Evolutionary conservation across 2,797 vertebrate genomes (phyloP), one percentile per base, ranked within the genome.

Genomic region (Coluber constrictor): DNA sequence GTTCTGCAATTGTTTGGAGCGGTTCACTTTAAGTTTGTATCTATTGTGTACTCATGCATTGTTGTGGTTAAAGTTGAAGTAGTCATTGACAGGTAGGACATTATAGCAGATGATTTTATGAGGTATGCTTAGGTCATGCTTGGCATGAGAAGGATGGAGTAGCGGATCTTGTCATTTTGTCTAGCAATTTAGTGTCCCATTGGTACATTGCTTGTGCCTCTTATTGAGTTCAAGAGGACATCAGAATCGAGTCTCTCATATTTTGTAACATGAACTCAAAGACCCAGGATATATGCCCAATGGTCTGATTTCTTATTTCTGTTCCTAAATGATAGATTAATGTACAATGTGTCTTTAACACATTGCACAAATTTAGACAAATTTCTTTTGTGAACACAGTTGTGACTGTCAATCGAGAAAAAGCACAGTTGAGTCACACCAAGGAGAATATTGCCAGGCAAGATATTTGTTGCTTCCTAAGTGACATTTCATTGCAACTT

Each of bases 241-340:
- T 87, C 63, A 32, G 29, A 94, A 5, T 32, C 18, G 32, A 88
- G 12, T 89, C 94, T 91, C 86, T 94, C 47, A 47, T 87, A 57
- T 37, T 60, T 92, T 90, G 32, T 27, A 88, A n/a, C 56, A 57
- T 79, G 56, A 90, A 94, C 90, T 90, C 16, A 32, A 79, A 61
- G 57, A 25, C 20, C 56, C 56, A 88, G 15, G 23, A 60, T 43
- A 55, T 47, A 90, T 89, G 70, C 91, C 37, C 32, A 25, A 37
- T 93, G 91, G 0, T 95, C 95, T 94, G 87, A 93, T 90, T 95
- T 92, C 92, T 56, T 93, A 94, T 91, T 95, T 92, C 93, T 92
- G 37, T n/a, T 0, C 0, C 79, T 90, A 70, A 20, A 51, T 86
- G 89, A 91, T 88, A 93, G 94, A 96, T 90, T 60, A 89, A 37